phyloP scores from a whole-genome alignment of 2,888 invertebrate species.

The Drosophila ochracea region DNA sequence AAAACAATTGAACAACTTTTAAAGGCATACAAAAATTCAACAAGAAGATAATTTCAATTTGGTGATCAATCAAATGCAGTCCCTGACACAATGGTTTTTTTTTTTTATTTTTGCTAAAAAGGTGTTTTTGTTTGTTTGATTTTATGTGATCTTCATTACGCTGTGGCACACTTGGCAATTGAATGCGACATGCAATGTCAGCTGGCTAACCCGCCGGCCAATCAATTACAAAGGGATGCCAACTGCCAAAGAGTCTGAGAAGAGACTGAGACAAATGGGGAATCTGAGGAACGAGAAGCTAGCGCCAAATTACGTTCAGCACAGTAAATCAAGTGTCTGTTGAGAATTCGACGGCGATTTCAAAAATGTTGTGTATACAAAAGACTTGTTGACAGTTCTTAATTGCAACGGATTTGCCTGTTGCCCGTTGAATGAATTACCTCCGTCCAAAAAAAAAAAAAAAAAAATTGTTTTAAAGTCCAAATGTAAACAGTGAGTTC shows the following conservation, averaged over 20 bases:
- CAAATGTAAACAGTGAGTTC: background rate
- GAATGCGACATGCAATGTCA: constrained; percentile 75
- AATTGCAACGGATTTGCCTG: constrained; percentile 70
- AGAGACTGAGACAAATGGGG: constrained; percentile 38
- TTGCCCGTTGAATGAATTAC: background rate
- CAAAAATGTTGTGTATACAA: constrained; percentile 74
- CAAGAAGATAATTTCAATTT: constrained; percentile 39
- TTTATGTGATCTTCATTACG: constrained; percentile 42
- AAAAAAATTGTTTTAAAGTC: background rate
- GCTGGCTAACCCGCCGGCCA: constrained; percentile 68
- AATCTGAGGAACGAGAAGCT: constrained; percentile 48
- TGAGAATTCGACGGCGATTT: constrained; percentile 65
- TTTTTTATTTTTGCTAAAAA: constrained; percentile 5
- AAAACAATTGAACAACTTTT: background rate
- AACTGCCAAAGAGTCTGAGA: constrained; percentile 65
- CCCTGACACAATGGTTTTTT: constrained; percentile 41
- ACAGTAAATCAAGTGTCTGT: constrained; percentile 74
- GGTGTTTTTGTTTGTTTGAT: constrained; percentile 33
- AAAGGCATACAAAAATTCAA: background rate
- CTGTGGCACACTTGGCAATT: constrained; percentile 40
- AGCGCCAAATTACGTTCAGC: constrained; percentile 80
- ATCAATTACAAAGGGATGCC: constrained; percentile 81
- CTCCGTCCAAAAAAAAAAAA: background rate
- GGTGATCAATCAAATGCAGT: constrained; percentile 46
- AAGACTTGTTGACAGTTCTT: constrained; percentile 80